Conservation (phyloP, 2,113 vertebrate species). For the Aix galericulata region DNA sequence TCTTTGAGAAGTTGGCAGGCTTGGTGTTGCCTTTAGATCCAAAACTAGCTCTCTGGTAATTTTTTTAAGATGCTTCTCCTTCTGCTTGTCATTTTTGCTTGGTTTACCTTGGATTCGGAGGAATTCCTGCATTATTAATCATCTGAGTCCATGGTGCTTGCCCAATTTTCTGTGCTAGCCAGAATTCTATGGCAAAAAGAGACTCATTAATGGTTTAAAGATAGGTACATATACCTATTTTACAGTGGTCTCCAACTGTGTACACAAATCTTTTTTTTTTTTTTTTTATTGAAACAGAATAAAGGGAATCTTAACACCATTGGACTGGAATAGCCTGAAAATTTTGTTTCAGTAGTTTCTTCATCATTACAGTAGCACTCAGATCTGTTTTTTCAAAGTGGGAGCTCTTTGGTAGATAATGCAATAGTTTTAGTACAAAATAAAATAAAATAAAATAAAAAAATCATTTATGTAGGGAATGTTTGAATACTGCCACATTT, state of each 20-base stretch:
- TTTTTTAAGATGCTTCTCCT: conserved; percentile 50
- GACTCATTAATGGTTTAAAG: neutral
- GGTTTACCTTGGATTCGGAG: conserved; percentile 52
- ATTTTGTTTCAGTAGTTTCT: neutral
- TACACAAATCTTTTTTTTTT: neutral
- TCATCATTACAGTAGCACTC: neutral
- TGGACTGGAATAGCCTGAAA: neutral
- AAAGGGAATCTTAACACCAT: neutral
- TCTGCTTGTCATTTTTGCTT: conserved; percentile 49
- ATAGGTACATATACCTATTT: neutral
- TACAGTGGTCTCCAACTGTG: neutral
- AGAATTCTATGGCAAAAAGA: conserved; percentile 13
- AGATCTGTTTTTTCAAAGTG: neutral
- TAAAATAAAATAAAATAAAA: too few species aligned
- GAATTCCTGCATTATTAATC: conserved; percentile 52
- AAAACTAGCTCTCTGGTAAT: conserved; percentile 47
- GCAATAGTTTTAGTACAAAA: neutral
- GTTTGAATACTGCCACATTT: neutral
- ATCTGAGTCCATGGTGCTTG: neutral
- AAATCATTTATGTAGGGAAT: neutral
- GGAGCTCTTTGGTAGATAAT: neutral
- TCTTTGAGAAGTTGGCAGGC: conserved; percentile 50
- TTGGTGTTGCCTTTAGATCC: conserved; percentile 55
- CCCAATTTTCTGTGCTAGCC: conserved; percentile 16
- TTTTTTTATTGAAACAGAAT: neutral